phyloP scores from a whole-genome alignment of 2,888 invertebrate species.

The Rhimphoctona megacephalus region DNA sequence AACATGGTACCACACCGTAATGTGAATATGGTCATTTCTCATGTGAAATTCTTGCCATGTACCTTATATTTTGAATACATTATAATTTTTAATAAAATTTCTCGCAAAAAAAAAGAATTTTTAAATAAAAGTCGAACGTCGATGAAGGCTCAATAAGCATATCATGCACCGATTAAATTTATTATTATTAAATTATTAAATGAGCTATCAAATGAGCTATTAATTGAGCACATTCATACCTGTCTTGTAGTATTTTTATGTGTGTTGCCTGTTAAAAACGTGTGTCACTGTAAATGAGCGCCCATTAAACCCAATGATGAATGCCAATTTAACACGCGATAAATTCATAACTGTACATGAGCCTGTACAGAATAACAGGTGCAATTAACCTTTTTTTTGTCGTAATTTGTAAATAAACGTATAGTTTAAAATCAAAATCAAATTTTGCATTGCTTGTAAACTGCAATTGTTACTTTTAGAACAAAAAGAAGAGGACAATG shows the following conservation, averaged over 20 bases:
- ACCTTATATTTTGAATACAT: not conserved
- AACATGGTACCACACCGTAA: not conserved
- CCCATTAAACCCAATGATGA: slow-evolving; percentile 1
- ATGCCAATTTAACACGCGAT: slow-evolving; percentile 2
- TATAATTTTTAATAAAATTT: not conserved
- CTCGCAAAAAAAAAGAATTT: not conserved
- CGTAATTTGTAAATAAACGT: not conserved
- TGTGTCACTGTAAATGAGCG: not conserved
- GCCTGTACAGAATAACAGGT: not conserved
- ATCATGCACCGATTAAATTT: not conserved
- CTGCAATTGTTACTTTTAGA: not conserved
- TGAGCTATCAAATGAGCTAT: not conserved
- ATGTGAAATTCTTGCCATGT: not conserved
- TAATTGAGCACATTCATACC: not conserved
- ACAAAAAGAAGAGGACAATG: not conserved
- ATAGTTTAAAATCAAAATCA: not conserved
- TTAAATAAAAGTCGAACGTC: not conserved
- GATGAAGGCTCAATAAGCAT: not conserved
- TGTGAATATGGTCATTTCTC: too few relatives aligned
- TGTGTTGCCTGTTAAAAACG: not conserved
- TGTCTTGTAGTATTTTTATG: too few relatives aligned
- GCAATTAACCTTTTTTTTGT: not conserved
- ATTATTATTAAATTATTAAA: too few relatives aligned
- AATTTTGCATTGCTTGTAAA: not conserved
- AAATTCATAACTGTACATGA: slow-evolving; percentile 8